phyloP scores from a whole-genome alignment of 1,140 invertebrate species.

The Polyergus mexicanus region DNA sequence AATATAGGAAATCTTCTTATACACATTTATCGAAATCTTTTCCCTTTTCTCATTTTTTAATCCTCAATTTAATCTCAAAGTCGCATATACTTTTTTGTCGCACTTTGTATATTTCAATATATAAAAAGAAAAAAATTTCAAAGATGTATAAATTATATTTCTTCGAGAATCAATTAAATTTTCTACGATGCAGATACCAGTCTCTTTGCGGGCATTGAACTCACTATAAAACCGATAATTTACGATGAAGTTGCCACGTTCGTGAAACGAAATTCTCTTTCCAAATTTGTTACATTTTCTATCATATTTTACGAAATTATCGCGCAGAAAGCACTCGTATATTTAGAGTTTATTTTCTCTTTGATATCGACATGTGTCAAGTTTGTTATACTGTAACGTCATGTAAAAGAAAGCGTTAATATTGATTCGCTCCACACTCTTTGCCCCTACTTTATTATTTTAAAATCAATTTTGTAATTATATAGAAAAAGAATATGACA shows the following conservation, averaged over 20 bases:
- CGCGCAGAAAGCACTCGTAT: neutral
- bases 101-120: neutral
- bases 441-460: slow-evolving; percentile 16
- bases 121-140: neutral
- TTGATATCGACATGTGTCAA: slow-evolving; percentile 45
- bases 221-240: slow-evolving; percentile 31
- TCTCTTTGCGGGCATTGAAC: slow-evolving; percentile 31
- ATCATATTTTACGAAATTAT: slow-evolving; percentile 36
- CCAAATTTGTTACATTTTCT: neutral
- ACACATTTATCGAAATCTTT: no score
- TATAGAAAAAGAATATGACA: neutral
- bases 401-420: slow-evolving; percentile 3
- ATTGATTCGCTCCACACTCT: neutral
- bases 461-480: neutral
- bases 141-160: neutral
- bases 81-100: neutral
- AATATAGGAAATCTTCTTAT: no score
- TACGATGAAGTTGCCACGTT: neutral
- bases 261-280: neutral
- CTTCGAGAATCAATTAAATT: neutral
- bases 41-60: no score
- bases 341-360: slow-evolving; percentile 12
- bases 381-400: neutral
- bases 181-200: neutral
- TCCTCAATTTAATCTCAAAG: no score